phyloP scores from a whole-genome alignment of 2,797 vertebrate genomes.

The Argya squamiceps region DNA sequence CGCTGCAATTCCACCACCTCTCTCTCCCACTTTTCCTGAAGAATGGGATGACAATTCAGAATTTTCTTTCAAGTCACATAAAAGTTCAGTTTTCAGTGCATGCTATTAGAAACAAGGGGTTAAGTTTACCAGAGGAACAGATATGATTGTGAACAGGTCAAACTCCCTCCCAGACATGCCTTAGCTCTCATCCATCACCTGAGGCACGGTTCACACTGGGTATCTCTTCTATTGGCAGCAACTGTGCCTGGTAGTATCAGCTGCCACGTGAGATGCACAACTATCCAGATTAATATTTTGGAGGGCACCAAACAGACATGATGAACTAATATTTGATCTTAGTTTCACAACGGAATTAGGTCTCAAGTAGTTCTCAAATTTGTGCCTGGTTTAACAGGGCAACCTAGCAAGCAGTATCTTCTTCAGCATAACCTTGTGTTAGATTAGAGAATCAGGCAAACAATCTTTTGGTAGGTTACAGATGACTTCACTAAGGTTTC shows the following conservation, averaged over 20 bases:
- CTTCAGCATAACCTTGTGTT: neutral
- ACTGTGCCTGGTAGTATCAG: neutral
- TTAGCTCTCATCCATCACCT: neutral
- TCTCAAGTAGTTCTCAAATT: neutral
- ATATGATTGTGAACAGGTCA: neutral
- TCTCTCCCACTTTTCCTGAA: neutral
- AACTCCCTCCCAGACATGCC: neutral
- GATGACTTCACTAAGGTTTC: neutral
- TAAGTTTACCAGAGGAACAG: neutral
- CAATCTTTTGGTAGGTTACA: neutral
- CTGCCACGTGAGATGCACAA: fast-evolving
- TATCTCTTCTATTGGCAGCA: neutral
- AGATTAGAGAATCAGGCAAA: neutral
- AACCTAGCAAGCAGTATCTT: neutral
- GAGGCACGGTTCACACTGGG: neutral
- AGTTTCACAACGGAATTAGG: neutral
- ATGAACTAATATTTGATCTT: neutral
- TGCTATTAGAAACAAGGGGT: neutral
- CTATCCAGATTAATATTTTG: neutral
- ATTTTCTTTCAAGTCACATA: neutral
- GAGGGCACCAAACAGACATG: neutral
- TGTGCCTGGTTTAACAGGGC: neutral
- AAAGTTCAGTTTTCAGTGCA: neutral
- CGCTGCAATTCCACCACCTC: neutral
- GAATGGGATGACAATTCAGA: neutral